These are phyloP conservation scores for Etheostoma nigrum DNA, from an alignment of 2,797 vertebrate species.

Conservation along the genomic window DNA sequence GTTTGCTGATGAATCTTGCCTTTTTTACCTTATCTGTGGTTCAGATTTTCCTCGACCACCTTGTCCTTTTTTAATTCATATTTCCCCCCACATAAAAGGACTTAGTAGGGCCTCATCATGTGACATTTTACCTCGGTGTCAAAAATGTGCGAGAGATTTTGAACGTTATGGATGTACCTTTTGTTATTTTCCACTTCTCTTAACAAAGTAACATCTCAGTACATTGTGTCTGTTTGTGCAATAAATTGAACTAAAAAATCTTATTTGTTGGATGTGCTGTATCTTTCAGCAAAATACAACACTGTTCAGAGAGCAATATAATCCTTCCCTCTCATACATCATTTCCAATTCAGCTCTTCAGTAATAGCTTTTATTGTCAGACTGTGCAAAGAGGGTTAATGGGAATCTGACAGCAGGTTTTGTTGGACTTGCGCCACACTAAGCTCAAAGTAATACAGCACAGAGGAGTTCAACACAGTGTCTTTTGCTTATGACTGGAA, in stretches of 20 bases:
- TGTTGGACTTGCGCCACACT: conserved; percentile 29
- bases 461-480: conserved; percentile 51
- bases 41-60: conserved; percentile 26
- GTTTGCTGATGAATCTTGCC: conserved; percentile 15
- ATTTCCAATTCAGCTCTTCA: conserved; percentile 33
- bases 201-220: conserved; percentile 75
- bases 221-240: conserved; percentile 88
- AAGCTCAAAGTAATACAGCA: conserved; percentile 63
- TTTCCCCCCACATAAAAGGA: conserved; percentile 47
- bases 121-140: conserved; percentile 55
- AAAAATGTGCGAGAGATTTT: conserved; percentile 56
- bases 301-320: conserved; percentile 4
- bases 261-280: conserved; percentile 9
- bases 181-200: conserved; percentile 69
- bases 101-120: conserved; percentile 39
- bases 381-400: conserved; percentile 28
- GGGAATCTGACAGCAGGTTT: conserved; percentile 36
- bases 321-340: not conserved
- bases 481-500: conserved; percentile 54
- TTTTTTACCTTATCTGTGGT: conserved; percentile 8
- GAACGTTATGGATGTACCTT: conserved; percentile 63
- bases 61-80: conserved; percentile 37
- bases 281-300: not conserved
- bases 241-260: conserved; percentile 81
- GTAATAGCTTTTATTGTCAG: conserved; percentile 43